These are phyloP conservation scores for Psittacula cyanocephala DNA, from an alignment of 2,113 vertebrate genomes.

Conservation along the genomic window DNA sequence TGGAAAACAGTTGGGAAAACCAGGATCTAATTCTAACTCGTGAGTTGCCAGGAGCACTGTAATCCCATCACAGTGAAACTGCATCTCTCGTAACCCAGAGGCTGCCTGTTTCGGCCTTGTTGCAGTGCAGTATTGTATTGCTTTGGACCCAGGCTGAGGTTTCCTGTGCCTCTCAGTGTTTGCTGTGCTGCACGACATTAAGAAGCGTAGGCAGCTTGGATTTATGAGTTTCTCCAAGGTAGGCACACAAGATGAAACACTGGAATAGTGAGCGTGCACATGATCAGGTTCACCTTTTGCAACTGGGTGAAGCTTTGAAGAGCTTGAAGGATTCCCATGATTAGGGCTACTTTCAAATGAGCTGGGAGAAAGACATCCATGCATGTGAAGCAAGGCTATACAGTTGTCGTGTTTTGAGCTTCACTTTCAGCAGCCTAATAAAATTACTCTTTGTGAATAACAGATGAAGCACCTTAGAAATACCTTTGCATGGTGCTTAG, in stretches of 20 bases:
- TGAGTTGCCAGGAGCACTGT: neutral
- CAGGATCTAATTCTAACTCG: accelerated
- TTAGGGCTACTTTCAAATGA: neutral
- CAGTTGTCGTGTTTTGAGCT: neutral
- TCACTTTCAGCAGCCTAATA: neutral
- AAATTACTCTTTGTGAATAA: neutral
- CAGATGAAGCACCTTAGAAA: neutral
- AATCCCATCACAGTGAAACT: neutral
- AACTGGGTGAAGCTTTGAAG: neutral
- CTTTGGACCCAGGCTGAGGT: neutral
- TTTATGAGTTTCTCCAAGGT: neutral
- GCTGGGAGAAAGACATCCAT: neutral
- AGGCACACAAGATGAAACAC: neutral
- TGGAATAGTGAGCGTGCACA: accelerated
- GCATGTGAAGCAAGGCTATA: neutral
- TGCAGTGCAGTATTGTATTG: neutral
- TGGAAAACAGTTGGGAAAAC: neutral
- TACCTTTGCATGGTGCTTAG: neutral
- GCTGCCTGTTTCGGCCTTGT: neutral
- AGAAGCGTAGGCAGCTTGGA: neutral
- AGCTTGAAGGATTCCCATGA: neutral
- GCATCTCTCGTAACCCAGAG: neutral
- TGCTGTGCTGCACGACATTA: neutral
- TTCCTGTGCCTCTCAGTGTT: neutral
- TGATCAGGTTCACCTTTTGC: neutral